Evolutionary conservation across 2,797 vertebrate genomes (phyloP).

Genomic region (Avahi laniger): DNA sequence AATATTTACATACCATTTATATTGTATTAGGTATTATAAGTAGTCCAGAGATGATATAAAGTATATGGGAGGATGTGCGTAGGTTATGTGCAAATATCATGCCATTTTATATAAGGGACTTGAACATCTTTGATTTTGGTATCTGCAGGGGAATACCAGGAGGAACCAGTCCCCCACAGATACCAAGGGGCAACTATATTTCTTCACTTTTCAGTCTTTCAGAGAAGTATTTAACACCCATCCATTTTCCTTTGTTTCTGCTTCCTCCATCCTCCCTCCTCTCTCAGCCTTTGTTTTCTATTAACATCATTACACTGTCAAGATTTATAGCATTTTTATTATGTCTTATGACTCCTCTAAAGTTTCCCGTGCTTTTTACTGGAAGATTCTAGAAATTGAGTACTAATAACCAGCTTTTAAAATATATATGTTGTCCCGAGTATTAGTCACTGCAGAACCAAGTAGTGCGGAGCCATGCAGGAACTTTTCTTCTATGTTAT

Average conservation of each 20-base stretch:
- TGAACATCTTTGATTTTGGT: neutral
- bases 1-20: neutral
- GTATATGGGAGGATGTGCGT: neutral
- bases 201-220: neutral
- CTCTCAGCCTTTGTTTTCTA: neutral
- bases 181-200: neutral
- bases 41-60: neutral
- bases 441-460: neutral
- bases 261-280: neutral
- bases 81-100: neutral
- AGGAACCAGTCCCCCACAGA: neutral
- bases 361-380: neutral
- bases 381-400: neutral
- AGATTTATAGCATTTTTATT: neutral
- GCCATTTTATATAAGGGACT: neutral
- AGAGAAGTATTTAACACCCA: neutral
- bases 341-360: neutral
- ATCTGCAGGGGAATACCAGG: neutral
- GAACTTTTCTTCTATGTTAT: neutral
- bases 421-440: neutral
- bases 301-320: neutral
- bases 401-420: neutral
- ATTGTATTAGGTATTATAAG: neutral
- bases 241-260: neutral
- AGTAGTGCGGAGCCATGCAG: neutral